Evolutionary conservation across 2,888 invertebrate genomes (phyloP), one percentile per base, ranked within the genome.

Genomic region (Pristionchus arcanus): DNA sequence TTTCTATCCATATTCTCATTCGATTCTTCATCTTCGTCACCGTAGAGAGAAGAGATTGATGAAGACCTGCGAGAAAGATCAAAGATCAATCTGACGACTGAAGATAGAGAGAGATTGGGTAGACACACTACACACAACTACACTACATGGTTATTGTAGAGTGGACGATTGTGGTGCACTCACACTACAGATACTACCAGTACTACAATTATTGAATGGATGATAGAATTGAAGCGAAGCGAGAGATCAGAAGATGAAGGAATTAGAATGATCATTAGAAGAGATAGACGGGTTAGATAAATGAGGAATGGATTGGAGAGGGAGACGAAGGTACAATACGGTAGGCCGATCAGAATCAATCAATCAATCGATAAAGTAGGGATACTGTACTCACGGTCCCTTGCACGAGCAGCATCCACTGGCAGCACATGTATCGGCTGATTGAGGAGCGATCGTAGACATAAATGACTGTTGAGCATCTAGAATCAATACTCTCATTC

Each of bases 1-100:
- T 77, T 53, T 25, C 31, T 49, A 28, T 68, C 49, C 28, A 21
- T 15, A 77, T 77, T 59, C 15, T 63, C 87, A 25, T 77, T 25
- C 16, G 63, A n/a, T n/a, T 90, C 86, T 9, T 90, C 87, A 28
- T 81, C 90, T 19, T 63, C 77, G 5, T 77, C 77, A 13, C 31
- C 77, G 42, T 77, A 77, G 37, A 77, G 84, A 59, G 59, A 25
- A 84, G 28, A 49, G 63, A 63, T n/a, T 42, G 83, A 19, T 7
- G 84, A 53, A 2, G 31, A 53, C 59, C 84, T 84, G 31, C 28
- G 84, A 77, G 77, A 77, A 21, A 77, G 77, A 77, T 77, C 77
- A 77, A 77, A 77, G 77, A 77, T 77, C 77, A 77, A 77, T 77
- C 77, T 77, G 31, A n/a, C 42, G 77, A 77, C 25, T 42, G 31